A percentile compares a stretch with the other conserved stretches of the same genome.
Evolutionary conservation across 2,113 vertebrate species (phyloP).

Genomic region (Gavialis gangeticus): DNA sequence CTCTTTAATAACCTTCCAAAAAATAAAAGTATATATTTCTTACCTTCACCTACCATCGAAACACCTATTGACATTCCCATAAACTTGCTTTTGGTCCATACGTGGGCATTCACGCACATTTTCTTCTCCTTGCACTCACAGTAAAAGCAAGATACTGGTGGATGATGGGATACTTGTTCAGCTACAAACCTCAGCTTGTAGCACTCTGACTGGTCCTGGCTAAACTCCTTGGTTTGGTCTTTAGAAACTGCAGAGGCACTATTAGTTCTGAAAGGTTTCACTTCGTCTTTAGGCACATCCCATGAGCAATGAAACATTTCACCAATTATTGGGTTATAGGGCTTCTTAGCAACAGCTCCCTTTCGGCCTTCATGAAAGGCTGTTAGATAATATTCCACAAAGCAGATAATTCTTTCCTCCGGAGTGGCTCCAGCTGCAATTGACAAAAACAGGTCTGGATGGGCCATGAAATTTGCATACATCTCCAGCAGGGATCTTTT

Average conservation of each 20-base stretch:
- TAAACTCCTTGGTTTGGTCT: constrained; percentile 61
- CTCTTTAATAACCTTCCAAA: background rate
- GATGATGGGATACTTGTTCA: constrained; percentile 97
- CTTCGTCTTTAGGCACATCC: constrained; percentile 90
- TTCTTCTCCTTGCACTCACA: constrained; percentile 93
- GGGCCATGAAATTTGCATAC: constrained; percentile 98
- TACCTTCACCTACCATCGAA: constrained; percentile 98
- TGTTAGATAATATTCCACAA: constrained; percentile 97
- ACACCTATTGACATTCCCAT: constrained; percentile 98
- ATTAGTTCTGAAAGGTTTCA: constrained; percentile 81
- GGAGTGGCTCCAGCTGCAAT: constrained; percentile 87
- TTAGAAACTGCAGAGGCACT: constrained; percentile 65
- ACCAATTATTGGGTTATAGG: constrained; percentile 95
- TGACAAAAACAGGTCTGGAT: constrained; percentile 94
- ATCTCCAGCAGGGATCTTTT: constrained; percentile 97
- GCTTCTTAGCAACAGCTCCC: constrained; percentile 95
- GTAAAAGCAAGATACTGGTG: constrained; percentile 95
- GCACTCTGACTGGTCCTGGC: constrained; percentile 68
- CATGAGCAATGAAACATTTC: constrained; percentile 97
- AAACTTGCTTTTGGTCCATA: constrained; percentile 99
- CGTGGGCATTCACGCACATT: constrained; percentile 90
- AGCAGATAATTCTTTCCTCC: constrained; percentile 91
- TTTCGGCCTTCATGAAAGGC: constrained; percentile 97
- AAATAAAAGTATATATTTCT: constrained; percentile 45
- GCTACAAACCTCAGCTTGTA: constrained; percentile 93